Percentiles rank a stretch among this genome's conserved stretches.
These are phyloP conservation scores for Paedocypris sp. DNA, from an alignment of 2,113 vertebrate species.

Conservation along the genomic window DNA sequence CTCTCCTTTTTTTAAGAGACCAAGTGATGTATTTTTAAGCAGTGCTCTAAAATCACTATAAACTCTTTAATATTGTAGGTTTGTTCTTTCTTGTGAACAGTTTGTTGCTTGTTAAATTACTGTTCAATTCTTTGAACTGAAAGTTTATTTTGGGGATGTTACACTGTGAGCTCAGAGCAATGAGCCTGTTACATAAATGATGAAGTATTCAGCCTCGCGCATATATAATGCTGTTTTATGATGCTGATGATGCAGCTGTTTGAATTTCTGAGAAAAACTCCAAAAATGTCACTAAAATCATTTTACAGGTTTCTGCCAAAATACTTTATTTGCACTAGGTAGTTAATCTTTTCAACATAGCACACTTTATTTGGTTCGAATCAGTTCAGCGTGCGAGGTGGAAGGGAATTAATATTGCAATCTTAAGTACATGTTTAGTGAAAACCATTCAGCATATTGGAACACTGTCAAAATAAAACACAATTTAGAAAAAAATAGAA, in stretches of 20 bases:
- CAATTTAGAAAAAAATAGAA: too few species aligned
- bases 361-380: too few species aligned
- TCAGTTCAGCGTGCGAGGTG: too few species aligned
- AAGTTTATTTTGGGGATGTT: background rate
- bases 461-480: too few species aligned
- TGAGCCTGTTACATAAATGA: conserved; percentile 21
- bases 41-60: background rate
- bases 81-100: background rate
- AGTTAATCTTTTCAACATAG: background rate
- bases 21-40: background rate
- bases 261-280: conserved; percentile 6
- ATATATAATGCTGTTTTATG: conserved; percentile 11
- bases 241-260: conserved; percentile 20
- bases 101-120: background rate
- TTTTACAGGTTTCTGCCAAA: background rate
- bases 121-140: background rate
- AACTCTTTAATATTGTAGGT: too few species aligned
- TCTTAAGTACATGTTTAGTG: too few species aligned
- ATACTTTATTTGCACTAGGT: background rate
- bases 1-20: background rate
- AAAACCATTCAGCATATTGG: too few species aligned
- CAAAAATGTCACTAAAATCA: background rate
- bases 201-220: background rate
- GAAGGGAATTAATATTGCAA: too few species aligned
- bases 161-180: background rate